Base-by-base conservation (phyloP, 2,113 vertebrate species). In the Sus scrofa region DNA sequence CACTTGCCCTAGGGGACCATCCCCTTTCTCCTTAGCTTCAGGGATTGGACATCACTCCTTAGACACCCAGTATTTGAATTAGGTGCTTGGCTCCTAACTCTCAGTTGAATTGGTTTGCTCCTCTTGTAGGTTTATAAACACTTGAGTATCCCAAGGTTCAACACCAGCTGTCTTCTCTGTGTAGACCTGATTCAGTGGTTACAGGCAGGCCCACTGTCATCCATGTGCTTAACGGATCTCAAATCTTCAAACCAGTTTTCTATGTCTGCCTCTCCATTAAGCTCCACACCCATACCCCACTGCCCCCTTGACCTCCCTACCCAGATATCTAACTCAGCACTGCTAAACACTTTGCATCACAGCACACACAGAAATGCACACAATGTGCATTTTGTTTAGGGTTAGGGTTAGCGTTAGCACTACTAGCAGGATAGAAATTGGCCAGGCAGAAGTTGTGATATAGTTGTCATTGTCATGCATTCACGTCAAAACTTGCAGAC, bases 171-270 rank as follows among this genome's bases (percentile, higher is more conserved):
- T 77, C 30, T 77, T 77, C 78, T 44, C 14, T 52, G 0, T 22
- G 16, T 52, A n/a, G 39, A 18, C 18, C 56, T 67, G 65, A 9
- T 60, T 65, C 50, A 26, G 19, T 52, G 39, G 20, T 30, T 50
- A 79, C 16, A 0, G 16, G 60, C n/a, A 79, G n/a, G 3, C n/a
- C 4, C 0, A 18, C 22, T 58, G 0, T 71, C 52, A 26, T n/a
- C 50, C 39, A 18, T 3, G n/a, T 3, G 26, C 15, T 30, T 77
- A n/a, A 18, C 1, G 34, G 30, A 68, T 56, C 52, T n/a, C 60
- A 52, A 37, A 12, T 27, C 81, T n/a, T 50, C n/a, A 93, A 75
- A 75, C 6, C 65, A 26, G 6, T 75, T 26, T 77, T n/a, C 18
- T 6, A 3, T 32, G 7, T 10, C 50, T 65, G 75, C 14, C 71